Conservation (phyloP, 2,113 vertebrate genomes). For the Chitala chitala region DNA sequence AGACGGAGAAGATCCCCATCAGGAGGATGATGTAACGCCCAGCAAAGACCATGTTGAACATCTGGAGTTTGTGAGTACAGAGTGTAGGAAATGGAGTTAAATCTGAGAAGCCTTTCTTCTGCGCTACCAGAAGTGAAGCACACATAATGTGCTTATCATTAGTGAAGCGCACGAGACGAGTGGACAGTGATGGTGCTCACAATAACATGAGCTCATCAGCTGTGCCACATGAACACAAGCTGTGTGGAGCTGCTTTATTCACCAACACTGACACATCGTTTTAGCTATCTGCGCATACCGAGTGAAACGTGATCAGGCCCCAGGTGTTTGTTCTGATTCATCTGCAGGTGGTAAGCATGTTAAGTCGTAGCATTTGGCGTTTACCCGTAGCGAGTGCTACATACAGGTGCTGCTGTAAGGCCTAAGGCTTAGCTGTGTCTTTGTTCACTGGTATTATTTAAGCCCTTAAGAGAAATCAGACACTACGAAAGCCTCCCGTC, state of each 20-base stretch:
- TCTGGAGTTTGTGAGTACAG: conserved; percentile 54
- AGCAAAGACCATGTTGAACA: conserved; percentile 89
- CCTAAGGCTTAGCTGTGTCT: neutral
- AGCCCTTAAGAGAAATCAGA: neutral
- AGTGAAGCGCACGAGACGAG: no score
- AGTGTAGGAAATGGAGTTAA: neutral
- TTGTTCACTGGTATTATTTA: neutral
- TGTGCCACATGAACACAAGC: neutral
- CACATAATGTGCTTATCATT: neutral
- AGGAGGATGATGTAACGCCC: conserved; percentile 94
- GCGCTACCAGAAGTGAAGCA: neutral
- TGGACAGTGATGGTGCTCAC: neutral
- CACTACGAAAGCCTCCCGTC: neutral
- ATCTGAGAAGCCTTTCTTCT: neutral
- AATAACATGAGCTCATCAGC: neutral
- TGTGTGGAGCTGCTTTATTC: no score
- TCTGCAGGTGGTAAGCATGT: neutral
- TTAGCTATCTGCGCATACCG: neutral
- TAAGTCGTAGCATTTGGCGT: neutral
- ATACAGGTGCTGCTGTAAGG: neutral
- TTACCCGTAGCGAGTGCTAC: neutral
- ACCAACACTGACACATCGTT: neutral
- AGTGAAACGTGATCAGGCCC: neutral
- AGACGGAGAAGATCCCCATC: conserved; percentile 94
- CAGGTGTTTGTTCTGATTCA: neutral